Percentiles rank a stretch among this genome's conserved stretches.
Conservation (phyloP, 2,888 invertebrate genomes). For the Sialis lutaria region DNA sequence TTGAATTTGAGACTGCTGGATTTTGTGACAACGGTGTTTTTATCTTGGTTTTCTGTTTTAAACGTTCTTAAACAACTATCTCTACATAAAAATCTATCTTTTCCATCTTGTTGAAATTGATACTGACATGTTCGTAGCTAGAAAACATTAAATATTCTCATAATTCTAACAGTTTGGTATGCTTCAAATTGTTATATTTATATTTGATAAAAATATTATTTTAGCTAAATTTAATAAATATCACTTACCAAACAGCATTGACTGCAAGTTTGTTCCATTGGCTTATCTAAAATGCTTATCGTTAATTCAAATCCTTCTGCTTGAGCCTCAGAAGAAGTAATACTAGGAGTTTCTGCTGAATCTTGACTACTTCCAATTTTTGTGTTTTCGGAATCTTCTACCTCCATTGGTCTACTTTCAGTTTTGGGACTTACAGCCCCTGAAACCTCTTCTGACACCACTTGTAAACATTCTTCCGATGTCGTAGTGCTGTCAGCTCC, state of each 20-base stretch:
- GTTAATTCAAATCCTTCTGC: neutral
- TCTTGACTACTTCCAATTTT: neutral
- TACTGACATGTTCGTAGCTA: neutral
- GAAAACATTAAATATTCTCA: neutral
- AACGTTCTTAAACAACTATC: constrained; percentile 34
- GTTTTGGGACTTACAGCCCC: neutral
- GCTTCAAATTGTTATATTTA: too few relatives aligned
- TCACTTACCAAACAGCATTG: neutral
- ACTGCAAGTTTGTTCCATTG: neutral
- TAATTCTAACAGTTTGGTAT: neutral
- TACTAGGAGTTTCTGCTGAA: neutral
- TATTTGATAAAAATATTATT: too few relatives aligned
- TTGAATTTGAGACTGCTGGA: constrained; percentile 1
- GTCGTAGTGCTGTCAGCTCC: too few relatives aligned
- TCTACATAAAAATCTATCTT: constrained; percentile 32
- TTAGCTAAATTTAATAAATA: neutral
- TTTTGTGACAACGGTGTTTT: constrained; percentile 18
- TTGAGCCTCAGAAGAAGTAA: neutral
- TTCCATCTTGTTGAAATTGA: constrained; percentile 25
- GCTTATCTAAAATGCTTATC: neutral
- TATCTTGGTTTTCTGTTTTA: constrained; percentile 24
- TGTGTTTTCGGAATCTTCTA: constrained; percentile 6
- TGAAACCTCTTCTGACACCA: neutral
- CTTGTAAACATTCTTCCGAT: neutral
- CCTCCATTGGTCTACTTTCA: neutral